Evolutionary conservation across 2,113 vertebrate species (phyloP).

Genomic region (Ariopsis seemanni): DNA sequence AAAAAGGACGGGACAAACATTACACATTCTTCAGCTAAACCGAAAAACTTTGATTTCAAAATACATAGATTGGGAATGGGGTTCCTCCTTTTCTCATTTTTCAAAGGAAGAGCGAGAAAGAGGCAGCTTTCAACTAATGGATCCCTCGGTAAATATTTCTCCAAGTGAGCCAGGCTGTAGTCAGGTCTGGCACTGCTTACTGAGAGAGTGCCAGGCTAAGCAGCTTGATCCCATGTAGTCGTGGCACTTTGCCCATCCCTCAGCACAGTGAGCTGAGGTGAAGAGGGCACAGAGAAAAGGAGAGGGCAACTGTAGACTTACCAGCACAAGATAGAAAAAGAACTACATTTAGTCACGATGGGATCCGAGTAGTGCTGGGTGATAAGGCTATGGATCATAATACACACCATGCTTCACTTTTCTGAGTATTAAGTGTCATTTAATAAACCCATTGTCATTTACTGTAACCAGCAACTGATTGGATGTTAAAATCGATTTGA

Average conservation of each 20-base stretch:
- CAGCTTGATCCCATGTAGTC: conserved; percentile 27
- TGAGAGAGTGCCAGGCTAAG: conserved; percentile 35
- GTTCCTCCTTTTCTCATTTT: background rate
- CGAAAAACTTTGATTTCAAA: conserved; percentile 18
- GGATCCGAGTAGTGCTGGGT: background rate
- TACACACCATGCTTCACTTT: background rate
- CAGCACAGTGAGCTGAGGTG: conserved; percentile 51
- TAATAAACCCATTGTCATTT: background rate
- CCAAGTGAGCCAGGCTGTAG: conserved; percentile 40
- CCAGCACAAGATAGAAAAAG: background rate
- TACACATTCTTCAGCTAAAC: conserved; percentile 4
- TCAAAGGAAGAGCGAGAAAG: background rate
- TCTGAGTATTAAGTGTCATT: background rate
- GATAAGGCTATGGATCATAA: background rate
- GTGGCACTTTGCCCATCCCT: conserved; percentile 44
- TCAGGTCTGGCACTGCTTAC: conserved; percentile 50
- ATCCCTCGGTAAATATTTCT: conserved; percentile 54
- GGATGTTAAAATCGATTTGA: background rate
- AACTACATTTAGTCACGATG: background rate
- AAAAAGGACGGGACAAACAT: conserved; percentile 11
- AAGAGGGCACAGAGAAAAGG: conserved; percentile 53
- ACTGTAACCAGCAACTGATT: background rate
- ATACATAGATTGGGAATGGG: conserved; percentile 21
- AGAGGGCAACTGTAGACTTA: conserved; percentile 39
- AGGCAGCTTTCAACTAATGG: conserved; percentile 28